Evolutionary conservation across 2,888 invertebrate genomes (phyloP).

Genomic region (Ophraella communa): DNA sequence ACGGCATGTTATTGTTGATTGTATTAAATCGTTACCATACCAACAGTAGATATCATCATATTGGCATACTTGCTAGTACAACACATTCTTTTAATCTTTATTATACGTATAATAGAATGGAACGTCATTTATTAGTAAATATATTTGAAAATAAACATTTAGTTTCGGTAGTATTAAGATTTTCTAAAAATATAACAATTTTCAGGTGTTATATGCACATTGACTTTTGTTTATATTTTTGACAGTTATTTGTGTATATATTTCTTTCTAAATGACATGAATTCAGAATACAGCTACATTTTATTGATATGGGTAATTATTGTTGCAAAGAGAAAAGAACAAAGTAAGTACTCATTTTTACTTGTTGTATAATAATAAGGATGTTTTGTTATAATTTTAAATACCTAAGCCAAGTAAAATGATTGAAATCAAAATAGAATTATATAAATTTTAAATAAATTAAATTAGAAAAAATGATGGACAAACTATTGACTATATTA

Average conservation of each 20-base stretch:
- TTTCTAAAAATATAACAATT: background rate
- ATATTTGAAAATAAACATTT: background rate
- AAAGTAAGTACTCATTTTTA: slow-evolving; percentile 37
- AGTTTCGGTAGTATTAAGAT: background rate
- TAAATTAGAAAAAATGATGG: too few species aligned
- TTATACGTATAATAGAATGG: background rate
- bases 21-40: background rate
- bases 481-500: too few species aligned
- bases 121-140: background rate
- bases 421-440: too few species aligned
- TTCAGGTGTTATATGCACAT: background rate
- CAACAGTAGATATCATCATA: background rate
- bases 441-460: too few species aligned
- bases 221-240: slow-evolving; percentile 9
- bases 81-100: background rate
- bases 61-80: slow-evolving; percentile 30
- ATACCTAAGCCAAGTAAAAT: too few species aligned
- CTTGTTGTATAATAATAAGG: background rate
- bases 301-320: slow-evolving; percentile 52
- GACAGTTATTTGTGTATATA: slow-evolving; percentile 20
- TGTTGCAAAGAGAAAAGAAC: slow-evolving; percentile 50
- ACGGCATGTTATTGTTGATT: background rate
- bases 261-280: slow-evolving; percentile 17
- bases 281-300: background rate
- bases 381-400: background rate